A percentile compares a stretch with the other conserved stretches of the same genome.
phyloP scores from a whole-genome alignment of 2,888 invertebrate species.

The Timandra comae region DNA sequence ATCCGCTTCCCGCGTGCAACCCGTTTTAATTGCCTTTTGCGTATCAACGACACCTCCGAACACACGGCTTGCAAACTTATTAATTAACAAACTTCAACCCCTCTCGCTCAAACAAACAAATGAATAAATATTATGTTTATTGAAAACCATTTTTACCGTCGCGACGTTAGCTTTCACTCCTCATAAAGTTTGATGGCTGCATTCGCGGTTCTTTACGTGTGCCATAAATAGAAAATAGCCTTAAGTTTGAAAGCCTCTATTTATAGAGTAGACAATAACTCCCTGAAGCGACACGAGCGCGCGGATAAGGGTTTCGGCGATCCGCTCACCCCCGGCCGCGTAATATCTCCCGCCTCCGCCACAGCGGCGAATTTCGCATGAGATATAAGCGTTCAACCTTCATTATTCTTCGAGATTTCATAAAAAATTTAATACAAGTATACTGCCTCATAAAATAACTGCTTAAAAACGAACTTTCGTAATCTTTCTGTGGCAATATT shows the following conservation, averaged over 20 bases:
- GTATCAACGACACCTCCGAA: constrained; percentile 25
- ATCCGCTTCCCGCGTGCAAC: constrained; percentile 20
- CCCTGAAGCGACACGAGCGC: constrained; percentile 24
- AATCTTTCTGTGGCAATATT: constrained; percentile 8
- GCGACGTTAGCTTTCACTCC: constrained; percentile 1
- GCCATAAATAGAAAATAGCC: constrained; percentile 37
- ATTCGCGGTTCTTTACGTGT: constrained; percentile 24
- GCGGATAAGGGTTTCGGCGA: constrained; percentile 14
- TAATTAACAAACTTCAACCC: constrained; percentile 27
- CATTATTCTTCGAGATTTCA: constrained; percentile 19
- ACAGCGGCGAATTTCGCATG: constrained; percentile 18
- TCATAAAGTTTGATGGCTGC: constrained; percentile 18
- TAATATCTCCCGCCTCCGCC: constrained; percentile 9
- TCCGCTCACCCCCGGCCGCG: constrained; percentile 11
- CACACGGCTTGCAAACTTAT: constrained; percentile 24
- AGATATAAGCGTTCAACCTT: constrained; percentile 21
- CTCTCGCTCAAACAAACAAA: constrained; percentile 8
- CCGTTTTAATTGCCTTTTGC: constrained; percentile 34
- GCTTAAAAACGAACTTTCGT: constrained; percentile 13
- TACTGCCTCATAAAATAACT: constrained; percentile 18
- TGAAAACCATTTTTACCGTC: constrained; percentile 4
- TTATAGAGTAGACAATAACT: constrained; percentile 33
- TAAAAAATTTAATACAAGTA: constrained; percentile 20
- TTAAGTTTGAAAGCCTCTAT: constrained; percentile 43
- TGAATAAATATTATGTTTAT: constrained; percentile 1